phyloP scores from a whole-genome alignment of 2,888 invertebrate species.

The Orchesellides sinensis region DNA sequence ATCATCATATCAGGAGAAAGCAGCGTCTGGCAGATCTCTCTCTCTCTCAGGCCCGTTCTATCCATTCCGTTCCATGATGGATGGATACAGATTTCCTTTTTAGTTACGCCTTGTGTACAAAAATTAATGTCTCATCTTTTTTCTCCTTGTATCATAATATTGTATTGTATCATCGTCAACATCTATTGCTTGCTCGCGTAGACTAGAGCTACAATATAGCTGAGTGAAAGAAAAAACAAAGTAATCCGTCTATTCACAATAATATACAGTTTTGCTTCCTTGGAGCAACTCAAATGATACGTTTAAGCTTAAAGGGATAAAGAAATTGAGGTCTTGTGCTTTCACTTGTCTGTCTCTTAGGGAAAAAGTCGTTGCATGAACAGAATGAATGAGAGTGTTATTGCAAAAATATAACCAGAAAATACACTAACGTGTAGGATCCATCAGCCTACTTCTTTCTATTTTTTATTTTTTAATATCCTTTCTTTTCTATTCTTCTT shows the following conservation, averaged over 20 bases:
- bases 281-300: constrained; percentile 32
- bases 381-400: background rate
- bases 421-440: too few species aligned
- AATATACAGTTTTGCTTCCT: background rate
- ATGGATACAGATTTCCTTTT: constrained; percentile 33
- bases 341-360: constrained; percentile 5
- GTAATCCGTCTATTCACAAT: constrained; percentile 53
- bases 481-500: background rate
- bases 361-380: background rate
- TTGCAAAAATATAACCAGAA: background rate
- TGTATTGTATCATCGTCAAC: constrained; percentile 5
- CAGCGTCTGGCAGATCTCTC: too few species aligned
- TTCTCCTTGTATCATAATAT: background rate
- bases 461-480: constrained; percentile 16
- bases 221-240: constrained; percentile 39
- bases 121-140: constrained; percentile 21
- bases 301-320: constrained; percentile 49
- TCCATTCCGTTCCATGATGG: constrained; percentile 31
- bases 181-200: background rate
- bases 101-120: constrained; percentile 2
- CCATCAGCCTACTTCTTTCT: background rate
- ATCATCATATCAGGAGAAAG: background rate
- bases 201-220: background rate
- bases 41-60: background rate
- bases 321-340: constrained; percentile 31